Evolutionary conservation across 2,113 vertebrate species (phyloP).

Genomic region (Agelaius phoeniceus): DNA sequence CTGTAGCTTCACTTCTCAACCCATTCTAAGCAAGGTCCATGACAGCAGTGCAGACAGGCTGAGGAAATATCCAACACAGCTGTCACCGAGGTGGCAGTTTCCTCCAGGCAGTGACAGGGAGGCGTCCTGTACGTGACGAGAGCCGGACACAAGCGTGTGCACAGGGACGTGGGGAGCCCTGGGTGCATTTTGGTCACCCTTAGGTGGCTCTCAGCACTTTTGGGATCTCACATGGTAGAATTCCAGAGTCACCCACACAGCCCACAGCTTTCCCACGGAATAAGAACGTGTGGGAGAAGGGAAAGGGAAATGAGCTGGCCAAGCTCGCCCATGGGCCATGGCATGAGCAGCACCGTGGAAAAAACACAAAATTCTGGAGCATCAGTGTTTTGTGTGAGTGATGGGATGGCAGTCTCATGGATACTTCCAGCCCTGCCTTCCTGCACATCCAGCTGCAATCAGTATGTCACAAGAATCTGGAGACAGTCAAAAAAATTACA

Average conservation of each 20-base stretch:
- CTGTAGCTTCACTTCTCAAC: neutral
- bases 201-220: neutral
- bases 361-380: neutral
- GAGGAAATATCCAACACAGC: neutral
- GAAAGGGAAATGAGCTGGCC: neutral
- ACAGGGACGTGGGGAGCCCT: fast-evolving
- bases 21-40: neutral
- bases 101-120: neutral
- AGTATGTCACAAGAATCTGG: neutral
- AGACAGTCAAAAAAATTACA: neutral
- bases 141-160: fast-evolving
- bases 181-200: neutral
- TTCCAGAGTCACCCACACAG: neutral
- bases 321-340: fast-evolving
- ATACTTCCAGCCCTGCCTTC: neutral
- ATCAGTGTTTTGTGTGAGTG: neutral
- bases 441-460: conserved; percentile 3
- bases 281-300: neutral
- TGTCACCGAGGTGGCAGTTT: neutral
- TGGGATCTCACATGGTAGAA: neutral
- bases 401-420: neutral
- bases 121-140: fast-evolving
- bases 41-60: neutral
- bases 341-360: fast-evolving
- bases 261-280: neutral